Evolutionary conservation across 2,113 vertebrate genomes (phyloP), one percentile per base, ranked within the genome.

Genomic region (Ranitomeya imitator): DNA sequence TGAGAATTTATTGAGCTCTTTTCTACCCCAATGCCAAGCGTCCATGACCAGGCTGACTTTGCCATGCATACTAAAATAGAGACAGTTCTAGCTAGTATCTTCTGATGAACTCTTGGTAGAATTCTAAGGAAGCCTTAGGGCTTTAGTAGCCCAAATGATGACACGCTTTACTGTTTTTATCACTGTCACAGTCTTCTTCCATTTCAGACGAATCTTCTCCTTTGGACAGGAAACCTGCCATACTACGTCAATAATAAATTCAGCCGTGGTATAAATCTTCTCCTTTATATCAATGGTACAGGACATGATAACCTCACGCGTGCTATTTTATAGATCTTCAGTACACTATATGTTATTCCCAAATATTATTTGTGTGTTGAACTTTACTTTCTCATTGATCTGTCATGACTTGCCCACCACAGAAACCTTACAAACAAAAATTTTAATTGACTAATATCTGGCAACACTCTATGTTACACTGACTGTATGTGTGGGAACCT

Each of bases 401-500:
- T 83, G 71, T 78, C 37, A 59, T 61, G 57, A 57, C 79, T 83
- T 74, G 71, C 71, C 31, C 37, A 18, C 0, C 18, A 69, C 18
- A 18, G 14, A 31, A 65, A 19, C 65, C 14, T 60, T 31, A 51
- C n/a, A 61, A 0, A 77, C 14, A 11, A 13, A 45, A 67, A 51
- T 55, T 26, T 57, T 15, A 80, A 71, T 80, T 87, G 61, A 87
- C 51, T 80, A 51, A 21, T 55, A 23, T 26, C 52, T 87, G 86
- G 86, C 86, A 80, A 18, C 12, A 21, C n/a, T 69, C 10, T 26
- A 69, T 23, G 21, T 65, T 89, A 54, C 5, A 71, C n/a, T 23
- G 61, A 51, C 80, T 0, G 0, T 15, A 59, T 60, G 52, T 26
- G 55, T 60, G n/a, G 55, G 55, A n/a, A 57, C 4, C 18, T n/a